Percentiles rank a stretch among this genome's conserved stretches.
These are phyloP conservation scores for Acleris laterana DNA, from an alignment of 2,888 invertebrate genomes.

Conservation along the genomic window DNA sequence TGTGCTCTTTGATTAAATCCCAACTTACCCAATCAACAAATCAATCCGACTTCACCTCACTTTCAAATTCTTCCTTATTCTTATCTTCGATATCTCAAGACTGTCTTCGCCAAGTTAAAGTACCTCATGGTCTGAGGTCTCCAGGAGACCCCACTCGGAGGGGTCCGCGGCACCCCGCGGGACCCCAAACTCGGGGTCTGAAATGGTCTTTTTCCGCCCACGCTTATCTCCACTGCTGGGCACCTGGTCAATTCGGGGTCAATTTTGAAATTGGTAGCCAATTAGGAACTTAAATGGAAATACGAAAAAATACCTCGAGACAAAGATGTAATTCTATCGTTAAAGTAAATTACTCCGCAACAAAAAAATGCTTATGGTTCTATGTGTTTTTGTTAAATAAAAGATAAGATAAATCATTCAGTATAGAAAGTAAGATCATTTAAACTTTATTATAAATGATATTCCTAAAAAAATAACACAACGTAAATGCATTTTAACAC, in stretches of 20 bases:
- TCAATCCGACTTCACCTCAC: constrained; percentile 6
- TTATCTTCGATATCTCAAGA: constrained; percentile 5
- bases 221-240: constrained; percentile 63
- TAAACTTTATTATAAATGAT: too few relatives aligned
- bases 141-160: constrained; percentile 61
- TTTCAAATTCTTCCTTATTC: not conserved
- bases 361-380: too few relatives aligned
- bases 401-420: too few relatives aligned
- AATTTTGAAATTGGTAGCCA: constrained; percentile 47
- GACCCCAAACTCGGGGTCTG: constrained; percentile 54
- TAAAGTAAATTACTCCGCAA: not conserved
- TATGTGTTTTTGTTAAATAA: too few relatives aligned
- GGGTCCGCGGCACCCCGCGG: constrained; percentile 56
- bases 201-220: constrained; percentile 63
- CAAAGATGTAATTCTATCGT: not conserved
- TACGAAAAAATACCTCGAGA: not conserved
- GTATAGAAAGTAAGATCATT: too few relatives aligned
- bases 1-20: not conserved
- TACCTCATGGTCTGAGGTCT: constrained; percentile 65
- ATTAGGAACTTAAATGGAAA: constrained; percentile 31
- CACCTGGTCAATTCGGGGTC: constrained; percentile 46
- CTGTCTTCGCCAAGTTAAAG: constrained; percentile 30
- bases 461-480: too few relatives aligned
- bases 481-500: too few relatives aligned
- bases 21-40: not conserved